Percentiles rank a stretch among this genome's conserved stretches.
Evolutionary conservation across 2,888 invertebrate species (phyloP).

Genomic region (Ophion obscuratus): DNA sequence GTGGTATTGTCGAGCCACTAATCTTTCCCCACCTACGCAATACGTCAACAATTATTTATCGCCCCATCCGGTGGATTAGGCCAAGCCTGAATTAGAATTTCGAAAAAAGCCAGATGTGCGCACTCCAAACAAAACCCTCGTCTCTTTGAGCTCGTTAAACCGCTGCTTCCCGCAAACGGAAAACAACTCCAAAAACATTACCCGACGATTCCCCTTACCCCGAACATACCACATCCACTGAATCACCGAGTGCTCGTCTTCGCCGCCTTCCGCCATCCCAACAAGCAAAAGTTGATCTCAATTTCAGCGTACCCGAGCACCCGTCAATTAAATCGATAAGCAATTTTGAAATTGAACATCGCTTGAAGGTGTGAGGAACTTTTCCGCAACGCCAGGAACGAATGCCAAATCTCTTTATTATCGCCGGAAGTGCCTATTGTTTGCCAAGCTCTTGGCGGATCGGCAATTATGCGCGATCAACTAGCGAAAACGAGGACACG

Average conservation of each 20-base stretch:
- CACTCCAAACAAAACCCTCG: constrained; percentile 56
- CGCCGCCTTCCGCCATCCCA: constrained; percentile 4
- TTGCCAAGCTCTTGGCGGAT: background rate
- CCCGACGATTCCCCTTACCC: constrained; percentile 2
- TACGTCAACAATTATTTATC: constrained; percentile 31
- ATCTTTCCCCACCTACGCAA: constrained; percentile 2
- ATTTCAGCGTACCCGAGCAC: background rate
- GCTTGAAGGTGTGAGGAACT: background rate
- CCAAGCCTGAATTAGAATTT: background rate
- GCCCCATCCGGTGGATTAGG: constrained; percentile 35
- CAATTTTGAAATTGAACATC: background rate
- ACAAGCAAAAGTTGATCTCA: background rate
- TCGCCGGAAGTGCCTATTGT: background rate
- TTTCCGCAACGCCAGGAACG: background rate
- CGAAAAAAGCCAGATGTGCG: constrained; percentile 51
- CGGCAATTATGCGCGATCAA: background rate
- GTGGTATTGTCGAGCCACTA: constrained; percentile 12
- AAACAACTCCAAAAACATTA: constrained; percentile 43
- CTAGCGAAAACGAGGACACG: background rate
- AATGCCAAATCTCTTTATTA: background rate
- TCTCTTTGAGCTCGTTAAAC: constrained; percentile 24
- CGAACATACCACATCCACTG: constrained; percentile 12
- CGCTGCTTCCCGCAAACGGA: background rate
- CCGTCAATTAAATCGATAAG: background rate
- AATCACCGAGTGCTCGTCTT: constrained; percentile 15